A percentile compares a stretch with the other conserved stretches of the same genome.
phyloP scores from a whole-genome alignment of 2,113 vertebrate genomes.

The Poeciliopsis prolifica region DNA sequence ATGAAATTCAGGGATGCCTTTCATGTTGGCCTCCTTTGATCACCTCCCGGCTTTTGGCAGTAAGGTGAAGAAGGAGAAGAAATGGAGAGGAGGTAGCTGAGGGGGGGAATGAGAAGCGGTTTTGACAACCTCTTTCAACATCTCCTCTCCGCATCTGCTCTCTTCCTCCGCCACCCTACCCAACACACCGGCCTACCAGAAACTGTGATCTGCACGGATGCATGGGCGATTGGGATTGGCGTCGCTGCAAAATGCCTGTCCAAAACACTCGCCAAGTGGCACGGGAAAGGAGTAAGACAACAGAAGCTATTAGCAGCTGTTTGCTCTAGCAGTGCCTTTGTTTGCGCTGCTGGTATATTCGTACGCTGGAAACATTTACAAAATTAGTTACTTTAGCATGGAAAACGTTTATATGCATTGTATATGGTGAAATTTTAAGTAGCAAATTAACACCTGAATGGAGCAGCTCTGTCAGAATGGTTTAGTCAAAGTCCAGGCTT shows the following conservation, averaged over 20 bases:
- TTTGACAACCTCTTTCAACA: slow-evolving; percentile 63
- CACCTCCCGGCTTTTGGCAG: slow-evolving; percentile 59
- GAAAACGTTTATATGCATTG: background rate
- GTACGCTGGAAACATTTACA: background rate
- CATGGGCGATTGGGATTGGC: slow-evolving; percentile 41
- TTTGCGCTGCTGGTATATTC: too few species aligned
- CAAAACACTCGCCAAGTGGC: background rate
- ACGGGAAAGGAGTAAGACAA: slow-evolving; percentile 33
- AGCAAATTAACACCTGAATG: too few species aligned
- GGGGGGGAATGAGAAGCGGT: slow-evolving; percentile 44
- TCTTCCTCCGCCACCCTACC: background rate
- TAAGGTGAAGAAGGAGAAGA: slow-evolving; percentile 56
- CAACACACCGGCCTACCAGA: slow-evolving; percentile 24
- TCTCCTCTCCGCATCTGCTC: background rate
- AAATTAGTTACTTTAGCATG: background rate
- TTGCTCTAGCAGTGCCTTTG: background rate
- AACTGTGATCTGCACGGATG: slow-evolving; percentile 58
- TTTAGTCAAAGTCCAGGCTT: too few species aligned
- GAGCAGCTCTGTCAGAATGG: too few species aligned
- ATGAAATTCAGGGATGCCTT: slow-evolving; percentile 69
- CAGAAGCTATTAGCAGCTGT: slow-evolving; percentile 54
- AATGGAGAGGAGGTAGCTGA: slow-evolving; percentile 48
- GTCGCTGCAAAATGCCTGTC: slow-evolving; percentile 50
- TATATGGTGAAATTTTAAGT: background rate
- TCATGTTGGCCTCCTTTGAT: slow-evolving; percentile 81